Percentiles rank a stretch among this genome's conserved stretches.
Evolutionary conservation across 2,888 invertebrate species (phyloP).

Genomic region (Doris montereyensis): DNA sequence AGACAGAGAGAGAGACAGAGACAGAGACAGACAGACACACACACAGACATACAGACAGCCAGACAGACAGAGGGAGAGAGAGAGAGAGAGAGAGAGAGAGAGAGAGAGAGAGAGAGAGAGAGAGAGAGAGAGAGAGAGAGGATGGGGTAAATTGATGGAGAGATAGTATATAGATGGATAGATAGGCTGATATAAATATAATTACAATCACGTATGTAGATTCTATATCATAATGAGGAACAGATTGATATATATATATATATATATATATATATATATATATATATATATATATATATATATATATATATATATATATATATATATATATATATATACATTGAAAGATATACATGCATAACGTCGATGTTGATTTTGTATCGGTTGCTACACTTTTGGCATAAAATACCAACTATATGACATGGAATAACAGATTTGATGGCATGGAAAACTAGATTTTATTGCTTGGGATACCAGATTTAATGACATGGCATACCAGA

Average conservation of each 20-base stretch:
- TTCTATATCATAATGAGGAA: neutral
- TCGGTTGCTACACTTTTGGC: no score
- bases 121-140: slow-evolving; percentile 30
- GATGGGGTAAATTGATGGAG: slow-evolving; percentile 1
- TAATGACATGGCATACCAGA: no score
- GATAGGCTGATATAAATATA: neutral
- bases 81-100: slow-evolving; percentile 12
- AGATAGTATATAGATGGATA: neutral
- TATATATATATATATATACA: no score
- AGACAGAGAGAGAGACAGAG: neutral
- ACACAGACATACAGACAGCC: neutral
- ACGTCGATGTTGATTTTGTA: no score
- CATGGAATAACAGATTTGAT: no score
- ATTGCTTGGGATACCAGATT: no score
- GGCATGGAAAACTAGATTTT: no score
- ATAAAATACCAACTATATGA: no score
- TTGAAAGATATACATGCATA: no score
- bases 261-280: neutral
- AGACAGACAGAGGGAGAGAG: slow-evolving; percentile 17
- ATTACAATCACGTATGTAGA: neutral
- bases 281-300: neutral
- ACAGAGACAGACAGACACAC: neutral
- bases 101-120: slow-evolving; percentile 18
- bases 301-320: no score
- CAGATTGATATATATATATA: no score